phyloP scores from a whole-genome alignment of 2,888 invertebrate genomes.

The Apomyelois bistriatella region DNA sequence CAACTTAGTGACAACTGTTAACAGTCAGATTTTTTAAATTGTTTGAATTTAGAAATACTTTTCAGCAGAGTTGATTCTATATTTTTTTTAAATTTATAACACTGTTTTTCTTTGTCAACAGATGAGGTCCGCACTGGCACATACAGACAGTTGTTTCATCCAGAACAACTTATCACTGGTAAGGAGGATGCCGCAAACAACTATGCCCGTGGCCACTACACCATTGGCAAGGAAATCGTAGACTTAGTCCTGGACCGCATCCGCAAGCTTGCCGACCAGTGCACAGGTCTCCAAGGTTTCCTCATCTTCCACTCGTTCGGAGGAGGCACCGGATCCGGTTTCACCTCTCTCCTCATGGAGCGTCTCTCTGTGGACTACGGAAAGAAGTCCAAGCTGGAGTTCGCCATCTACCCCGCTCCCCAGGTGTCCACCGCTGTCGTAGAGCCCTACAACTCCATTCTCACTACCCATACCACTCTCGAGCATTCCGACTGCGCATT shows the following conservation, averaged over 20 bases:
- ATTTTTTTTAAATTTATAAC: too few species aligned
- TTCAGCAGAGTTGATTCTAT: too few species aligned
- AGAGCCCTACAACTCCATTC: slow-evolving; percentile 98
- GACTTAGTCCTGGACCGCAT: slow-evolving; percentile 93
- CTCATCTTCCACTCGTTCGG: slow-evolving; percentile 98
- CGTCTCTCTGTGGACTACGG: slow-evolving; percentile 97
- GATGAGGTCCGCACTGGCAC: slow-evolving; percentile 96
- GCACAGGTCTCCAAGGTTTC: slow-evolving; percentile 95
- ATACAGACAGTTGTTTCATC: slow-evolving; percentile 97
- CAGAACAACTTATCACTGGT: slow-evolving; percentile 97
- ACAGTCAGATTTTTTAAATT: too few species aligned
- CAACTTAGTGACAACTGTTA: too few species aligned
- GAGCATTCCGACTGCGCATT: slow-evolving; percentile 98
- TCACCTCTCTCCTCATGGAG: slow-evolving; percentile 98
- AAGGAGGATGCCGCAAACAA: slow-evolving; percentile 99
- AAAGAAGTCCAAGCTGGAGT: slow-evolving; percentile 97
- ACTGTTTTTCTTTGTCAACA: slow-evolving; percentile 42
- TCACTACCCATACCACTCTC: slow-evolving; percentile 96
- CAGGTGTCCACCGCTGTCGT: slow-evolving; percentile 94
- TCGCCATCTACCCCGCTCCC: slow-evolving; percentile 98
- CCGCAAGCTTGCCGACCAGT: slow-evolving; percentile 93
- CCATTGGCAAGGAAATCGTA: slow-evolving; percentile 96
- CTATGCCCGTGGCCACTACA: slow-evolving; percentile 98
- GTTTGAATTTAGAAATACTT: too few species aligned
- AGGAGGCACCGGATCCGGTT: slow-evolving; percentile 96